These are phyloP conservation scores for Anaspis maculata DNA, from an alignment of 2,888 invertebrate species.

Conservation along the genomic window DNA sequence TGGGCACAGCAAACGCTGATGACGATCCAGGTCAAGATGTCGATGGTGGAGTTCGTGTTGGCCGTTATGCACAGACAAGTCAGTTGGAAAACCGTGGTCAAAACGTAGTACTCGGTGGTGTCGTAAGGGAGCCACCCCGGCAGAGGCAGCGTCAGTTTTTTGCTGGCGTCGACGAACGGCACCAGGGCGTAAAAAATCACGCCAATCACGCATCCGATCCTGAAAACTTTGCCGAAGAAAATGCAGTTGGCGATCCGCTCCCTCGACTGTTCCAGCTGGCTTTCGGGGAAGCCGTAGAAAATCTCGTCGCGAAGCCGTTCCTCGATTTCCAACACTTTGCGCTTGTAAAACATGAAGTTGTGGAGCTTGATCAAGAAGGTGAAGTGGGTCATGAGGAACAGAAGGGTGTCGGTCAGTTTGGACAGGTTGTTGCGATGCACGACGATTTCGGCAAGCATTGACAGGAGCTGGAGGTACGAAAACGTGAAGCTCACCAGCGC, in stretches of 20 bases:
- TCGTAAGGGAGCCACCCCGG: slow-evolving; percentile 20
- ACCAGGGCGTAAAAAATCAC: slow-evolving; percentile 18
- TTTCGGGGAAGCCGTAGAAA: slow-evolving; percentile 4
- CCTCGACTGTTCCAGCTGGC: slow-evolving; percentile 1
- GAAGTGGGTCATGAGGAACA: slow-evolving; percentile 17
- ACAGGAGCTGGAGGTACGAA: slow-evolving; percentile 4
- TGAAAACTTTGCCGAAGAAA: slow-evolving; percentile 15
- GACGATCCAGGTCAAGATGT: slow-evolving; percentile 15
- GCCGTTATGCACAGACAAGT: slow-evolving; percentile 17
- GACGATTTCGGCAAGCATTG: slow-evolving; percentile 6
- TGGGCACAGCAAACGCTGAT: slow-evolving; percentile 20
- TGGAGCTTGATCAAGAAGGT: slow-evolving; percentile 18
- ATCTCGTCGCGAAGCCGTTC: slow-evolving; percentile 1
- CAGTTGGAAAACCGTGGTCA: slow-evolving; percentile 17
- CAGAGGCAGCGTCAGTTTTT: slow-evolving; percentile 11
- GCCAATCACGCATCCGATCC: slow-evolving; percentile 14
- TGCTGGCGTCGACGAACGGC: slow-evolving; percentile 17
- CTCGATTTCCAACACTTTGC: slow-evolving; percentile 10
- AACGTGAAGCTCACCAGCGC: slow-evolving; percentile 4
- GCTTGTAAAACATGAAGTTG: slow-evolving; percentile 11
- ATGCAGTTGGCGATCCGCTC: slow-evolving; percentile 3
- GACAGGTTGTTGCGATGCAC: slow-evolving; percentile 12
- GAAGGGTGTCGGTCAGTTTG: slow-evolving; percentile 14
- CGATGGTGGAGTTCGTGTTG: slow-evolving; percentile 19
- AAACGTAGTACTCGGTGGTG: slow-evolving; percentile 12